Evolutionary conservation across 1,140 invertebrate species (phyloP).

Genomic region (Halesus radiatus): DNA sequence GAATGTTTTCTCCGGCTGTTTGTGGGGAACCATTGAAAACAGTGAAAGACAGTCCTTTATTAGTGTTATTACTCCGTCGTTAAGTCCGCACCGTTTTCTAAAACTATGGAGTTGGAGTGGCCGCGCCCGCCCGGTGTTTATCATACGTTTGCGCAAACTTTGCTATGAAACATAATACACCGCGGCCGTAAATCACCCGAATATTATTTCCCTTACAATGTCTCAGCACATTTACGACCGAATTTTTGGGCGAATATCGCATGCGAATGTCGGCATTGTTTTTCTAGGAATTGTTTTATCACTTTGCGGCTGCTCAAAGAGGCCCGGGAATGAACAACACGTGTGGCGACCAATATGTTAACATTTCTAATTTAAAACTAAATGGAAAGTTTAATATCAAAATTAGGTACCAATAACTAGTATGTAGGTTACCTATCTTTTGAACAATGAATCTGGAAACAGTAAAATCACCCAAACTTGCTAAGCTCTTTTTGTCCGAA

Average conservation of each 20-base stretch:
- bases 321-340: not conserved
- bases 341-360: not conserved
- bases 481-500: too few species aligned
- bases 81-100: too few species aligned
- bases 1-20: too few species aligned
- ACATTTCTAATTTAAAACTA: not conserved
- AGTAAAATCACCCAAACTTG: too few species aligned
- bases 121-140: not conserved
- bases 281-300: slow-evolving; percentile 51
- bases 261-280: slow-evolving; percentile 41
- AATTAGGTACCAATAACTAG: too few species aligned
- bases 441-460: too few species aligned
- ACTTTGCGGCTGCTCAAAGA: slow-evolving; percentile 41
- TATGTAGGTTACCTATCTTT: too few species aligned
- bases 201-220: slow-evolving; percentile 43
- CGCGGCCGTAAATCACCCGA: not conserved
- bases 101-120: not conserved
- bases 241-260: slow-evolving; percentile 40
- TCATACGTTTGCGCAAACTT: slow-evolving; percentile 3
- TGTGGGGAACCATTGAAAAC: too few species aligned
- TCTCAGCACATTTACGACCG: slow-evolving; percentile 48
- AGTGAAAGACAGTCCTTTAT: too few species aligned
- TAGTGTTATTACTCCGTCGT: too few species aligned
- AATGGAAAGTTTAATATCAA: too few species aligned
- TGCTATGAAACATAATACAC: slow-evolving; percentile 1